Base-by-base conservation (phyloP, 64 coral and sea anemone genomes). In the Hydrozoanthus tunicans region DNA sequence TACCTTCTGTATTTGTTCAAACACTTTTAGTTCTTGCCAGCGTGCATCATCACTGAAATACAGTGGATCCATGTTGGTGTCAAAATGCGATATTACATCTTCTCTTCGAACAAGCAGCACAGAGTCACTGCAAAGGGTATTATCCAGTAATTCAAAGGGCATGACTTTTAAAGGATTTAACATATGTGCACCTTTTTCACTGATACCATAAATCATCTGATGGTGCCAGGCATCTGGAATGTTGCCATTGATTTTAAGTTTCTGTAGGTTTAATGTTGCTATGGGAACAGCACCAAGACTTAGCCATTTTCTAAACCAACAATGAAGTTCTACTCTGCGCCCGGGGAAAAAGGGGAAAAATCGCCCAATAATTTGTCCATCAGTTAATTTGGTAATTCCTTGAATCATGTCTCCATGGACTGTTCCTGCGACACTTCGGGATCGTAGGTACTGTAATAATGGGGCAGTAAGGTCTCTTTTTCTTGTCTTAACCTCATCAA, bases 151-250 rank as follows among this genome's bases (percentile, higher is more conserved):
- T 63, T 86, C 67, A 91, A 90, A 77, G 10, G 86, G 56, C 83
- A 76, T 64, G 43, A 93, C 23, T 91, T 86, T 77, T 51, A 57
- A 61, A 17, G 94, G 94, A 64, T 96, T 96, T 1, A 83, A 61
- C 43, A 93, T 77, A 24, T 96, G 94, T 14, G 82, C 66, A 7
- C 94, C 94, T 51, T 79, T 82, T 56, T 86, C 60, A 9, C 91
- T 93, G 0, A 96, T 81, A 27, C 94, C 94, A 69, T 81, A 96
- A 91, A 96, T 91, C 74, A 96, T 92, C 43, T 96, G 94, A 66
- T 96, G 91, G 85, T 96, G 94, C 94, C 94, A 96, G 3, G 94
- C 94, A 82, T 96, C 94, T 51, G 94, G 94, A 27, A 96, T 91
- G 24, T 43, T 81, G 24, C 94, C 94, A 74, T 93, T 74, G 5